Evolutionary conservation across 2,888 invertebrate genomes (phyloP).

Genomic region (Stenolophus ochropezus): DNA sequence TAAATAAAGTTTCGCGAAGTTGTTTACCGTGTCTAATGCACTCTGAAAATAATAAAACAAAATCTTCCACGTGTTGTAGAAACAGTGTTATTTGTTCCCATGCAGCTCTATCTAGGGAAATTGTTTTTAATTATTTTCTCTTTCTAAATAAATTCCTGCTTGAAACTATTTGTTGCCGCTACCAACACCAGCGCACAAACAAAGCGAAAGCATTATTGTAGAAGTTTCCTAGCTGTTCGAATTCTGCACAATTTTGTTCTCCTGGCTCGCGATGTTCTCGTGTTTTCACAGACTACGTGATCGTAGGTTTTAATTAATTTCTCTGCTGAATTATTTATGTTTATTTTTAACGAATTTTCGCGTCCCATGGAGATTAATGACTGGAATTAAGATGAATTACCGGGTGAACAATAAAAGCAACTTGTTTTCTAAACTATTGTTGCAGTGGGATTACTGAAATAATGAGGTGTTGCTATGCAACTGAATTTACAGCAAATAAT

Average conservation of each 20-base stretch:
- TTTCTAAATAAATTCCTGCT: neutral
- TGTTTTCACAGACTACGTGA: conserved; percentile 11
- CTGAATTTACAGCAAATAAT: too few species aligned
- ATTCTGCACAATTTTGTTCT: conserved; percentile 8
- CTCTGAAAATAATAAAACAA: neutral
- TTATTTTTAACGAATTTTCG: conserved; percentile 13
- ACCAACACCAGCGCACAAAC: neutral
- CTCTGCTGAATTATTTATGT: conserved; percentile 9
- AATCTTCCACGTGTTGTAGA: neutral
- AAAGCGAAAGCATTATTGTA: neutral
- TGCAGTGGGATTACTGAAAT: too few species aligned
- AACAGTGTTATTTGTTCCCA: neutral
- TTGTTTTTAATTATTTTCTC: neutral
- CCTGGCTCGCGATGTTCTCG: neutral
- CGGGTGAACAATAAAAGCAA: too few species aligned
- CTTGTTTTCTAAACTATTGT: too few species aligned
- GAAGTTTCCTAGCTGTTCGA: conserved; percentile 1
- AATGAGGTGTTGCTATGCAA: too few species aligned
- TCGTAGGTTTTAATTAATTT: conserved; percentile 10
- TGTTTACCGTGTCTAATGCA: too few species aligned
- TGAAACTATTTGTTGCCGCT: neutral
- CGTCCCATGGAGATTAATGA: neutral
- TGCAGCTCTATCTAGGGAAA: neutral
- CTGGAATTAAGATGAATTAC: neutral
- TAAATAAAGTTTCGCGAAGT: too few species aligned